phyloP scores from a whole-genome alignment of 2,113 vertebrate genomes.

The Callithrix jacchus region DNA sequence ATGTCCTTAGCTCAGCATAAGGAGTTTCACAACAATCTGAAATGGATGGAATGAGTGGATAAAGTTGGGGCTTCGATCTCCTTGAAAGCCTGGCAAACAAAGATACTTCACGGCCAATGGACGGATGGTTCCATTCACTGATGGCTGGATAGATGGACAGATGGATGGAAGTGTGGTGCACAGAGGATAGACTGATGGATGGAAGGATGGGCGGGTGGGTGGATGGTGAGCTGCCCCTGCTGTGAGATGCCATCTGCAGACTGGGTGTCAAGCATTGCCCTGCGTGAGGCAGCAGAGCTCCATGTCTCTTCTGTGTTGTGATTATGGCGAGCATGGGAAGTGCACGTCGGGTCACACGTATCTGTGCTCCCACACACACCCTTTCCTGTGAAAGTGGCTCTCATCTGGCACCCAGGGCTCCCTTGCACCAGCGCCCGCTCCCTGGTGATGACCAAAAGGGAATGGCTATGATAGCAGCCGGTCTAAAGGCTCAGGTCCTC shows the following conservation, averaged over 20 bases:
- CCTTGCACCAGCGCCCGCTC: not conserved
- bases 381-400: not conserved
- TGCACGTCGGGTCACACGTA: rapidly evolving
- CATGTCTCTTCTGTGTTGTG: not conserved
- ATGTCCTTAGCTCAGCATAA: not conserved
- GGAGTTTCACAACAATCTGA: not conserved
- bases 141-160: not conserved
- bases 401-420: no score
- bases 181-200: not conserved
- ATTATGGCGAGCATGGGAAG: not conserved
- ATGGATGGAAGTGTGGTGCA: not conserved
- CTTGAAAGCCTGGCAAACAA: not conserved
- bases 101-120: not conserved
- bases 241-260: not conserved
- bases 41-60: not conserved
- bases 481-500: not conserved
- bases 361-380: rapidly evolving
- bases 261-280: not conserved
- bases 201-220: not conserved
- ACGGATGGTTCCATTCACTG: not conserved
- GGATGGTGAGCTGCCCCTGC: not conserved
- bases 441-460: not conserved
- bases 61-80: not conserved
- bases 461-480: no score
- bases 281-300: not conserved